A percentile compares a stretch with the other conserved stretches of the same genome.
These are phyloP conservation scores for Loriculus beryllinus DNA, from an alignment of 2,797 vertebrate species.

Conservation along the genomic window DNA sequence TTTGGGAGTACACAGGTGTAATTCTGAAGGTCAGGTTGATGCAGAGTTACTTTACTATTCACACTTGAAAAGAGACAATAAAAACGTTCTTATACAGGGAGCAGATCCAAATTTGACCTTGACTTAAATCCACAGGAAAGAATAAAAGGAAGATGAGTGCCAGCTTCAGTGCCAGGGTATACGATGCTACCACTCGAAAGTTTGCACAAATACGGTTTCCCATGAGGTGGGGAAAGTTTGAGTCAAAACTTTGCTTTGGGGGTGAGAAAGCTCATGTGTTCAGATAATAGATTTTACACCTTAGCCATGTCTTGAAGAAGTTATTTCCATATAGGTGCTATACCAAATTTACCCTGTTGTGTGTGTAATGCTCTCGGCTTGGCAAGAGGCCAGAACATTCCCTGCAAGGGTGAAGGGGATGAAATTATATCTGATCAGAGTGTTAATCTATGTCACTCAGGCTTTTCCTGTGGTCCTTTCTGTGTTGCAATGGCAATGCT, in stretches of 20 bases:
- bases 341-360: neutral
- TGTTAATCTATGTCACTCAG: conserved; percentile 64
- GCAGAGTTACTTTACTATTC: neutral
- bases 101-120: neutral
- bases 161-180: neutral
- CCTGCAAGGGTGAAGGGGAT: conserved; percentile 67
- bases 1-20: neutral
- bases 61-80: neutral
- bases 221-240: neutral
- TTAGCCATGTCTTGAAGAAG: neutral
- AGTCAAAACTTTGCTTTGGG: neutral
- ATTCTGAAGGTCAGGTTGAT: neutral
- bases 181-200: fast-evolving
- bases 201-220: neutral
- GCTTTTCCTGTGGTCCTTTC: conserved; percentile 59
- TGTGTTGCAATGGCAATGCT: neutral
- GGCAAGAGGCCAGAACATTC: conserved; percentile 45
- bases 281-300: neutral
- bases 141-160: neutral
- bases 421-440: conserved; percentile 65
- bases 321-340: conserved; percentile 21
- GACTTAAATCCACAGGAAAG: neutral
- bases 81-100: neutral
- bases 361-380: conserved; percentile 18
- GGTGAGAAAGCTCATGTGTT: neutral